phyloP scores from a whole-genome alignment of 2,113 vertebrate genomes.

The Anguilla japonica region DNA sequence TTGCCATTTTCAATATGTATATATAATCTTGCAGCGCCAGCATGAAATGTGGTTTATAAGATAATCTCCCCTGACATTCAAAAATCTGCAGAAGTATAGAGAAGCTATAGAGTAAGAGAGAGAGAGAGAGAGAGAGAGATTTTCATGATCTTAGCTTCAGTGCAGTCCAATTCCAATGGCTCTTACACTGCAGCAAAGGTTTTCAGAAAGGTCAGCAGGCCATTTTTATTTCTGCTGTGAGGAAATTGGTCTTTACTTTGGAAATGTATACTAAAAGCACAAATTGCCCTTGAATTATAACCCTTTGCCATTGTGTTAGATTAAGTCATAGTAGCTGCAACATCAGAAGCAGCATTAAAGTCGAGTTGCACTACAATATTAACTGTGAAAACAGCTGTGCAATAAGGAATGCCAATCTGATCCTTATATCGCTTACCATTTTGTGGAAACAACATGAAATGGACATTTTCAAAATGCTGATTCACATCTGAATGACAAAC shows the following conservation, averaged over 20 bases:
- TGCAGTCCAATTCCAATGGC: not conserved
- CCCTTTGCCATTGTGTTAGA: not conserved
- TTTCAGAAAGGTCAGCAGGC: not conserved
- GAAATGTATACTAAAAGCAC: not conserved
- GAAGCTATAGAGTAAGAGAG: not conserved
- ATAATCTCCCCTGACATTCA: constrained; percentile 2
- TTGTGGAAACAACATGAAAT: too few species aligned
- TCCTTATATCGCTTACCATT: too few species aligned
- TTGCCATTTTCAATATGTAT: not conserved
- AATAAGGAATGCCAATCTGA: too few species aligned
- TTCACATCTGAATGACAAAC: too few species aligned
- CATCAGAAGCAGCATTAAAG: not conserved
- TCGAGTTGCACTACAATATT: not conserved
- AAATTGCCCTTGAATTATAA: not conserved
- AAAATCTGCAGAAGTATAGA: not conserved
- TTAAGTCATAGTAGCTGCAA: not conserved
- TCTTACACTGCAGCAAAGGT: not conserved
- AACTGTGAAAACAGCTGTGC: too few species aligned
- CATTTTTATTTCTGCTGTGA: not conserved
- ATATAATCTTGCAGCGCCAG: not conserved
- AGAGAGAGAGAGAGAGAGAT: not conserved
- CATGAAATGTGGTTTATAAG: constrained; percentile 3
- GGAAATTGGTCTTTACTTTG: not conserved
- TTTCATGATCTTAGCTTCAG: not conserved
- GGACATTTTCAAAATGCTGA: too few species aligned